These are phyloP conservation scores for Anser brachyrhynchus DNA, from an alignment of 2,113 vertebrate genomes.

Conservation along the genomic window DNA sequence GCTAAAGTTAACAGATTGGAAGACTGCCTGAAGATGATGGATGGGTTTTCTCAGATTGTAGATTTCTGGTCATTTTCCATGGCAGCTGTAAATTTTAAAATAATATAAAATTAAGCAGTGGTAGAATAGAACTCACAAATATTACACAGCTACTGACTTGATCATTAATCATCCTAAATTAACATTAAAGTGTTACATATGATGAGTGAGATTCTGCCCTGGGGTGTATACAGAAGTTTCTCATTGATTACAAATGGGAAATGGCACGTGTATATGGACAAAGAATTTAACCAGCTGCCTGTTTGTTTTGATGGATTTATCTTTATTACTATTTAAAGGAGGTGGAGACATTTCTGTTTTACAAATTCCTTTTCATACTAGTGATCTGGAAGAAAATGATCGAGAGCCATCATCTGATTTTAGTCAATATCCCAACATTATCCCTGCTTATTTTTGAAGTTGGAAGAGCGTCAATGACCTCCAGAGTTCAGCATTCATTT, in stretches of 20 bases:
- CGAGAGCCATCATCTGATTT: neutral
- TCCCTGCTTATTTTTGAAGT: neutral
- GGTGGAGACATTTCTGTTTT: neutral
- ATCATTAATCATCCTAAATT: slow-evolving; percentile 61
- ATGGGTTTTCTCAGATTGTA: slow-evolving; percentile 83
- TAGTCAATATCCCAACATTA: neutral
- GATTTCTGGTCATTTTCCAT: slow-evolving; percentile 87
- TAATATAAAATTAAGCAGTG: slow-evolving; percentile 48
- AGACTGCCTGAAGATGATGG: slow-evolving; percentile 77
- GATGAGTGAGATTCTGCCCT: slow-evolving; percentile 40
- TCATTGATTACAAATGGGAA: slow-evolving; percentile 18
- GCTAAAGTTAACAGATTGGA: slow-evolving; percentile 83
- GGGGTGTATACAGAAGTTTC: neutral
- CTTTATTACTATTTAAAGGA: neutral
- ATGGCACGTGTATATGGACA: neutral
- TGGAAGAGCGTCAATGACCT: neutral
- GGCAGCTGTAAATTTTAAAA: slow-evolving; percentile 80
- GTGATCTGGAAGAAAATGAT: neutral
- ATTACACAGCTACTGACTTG: slow-evolving; percentile 14
- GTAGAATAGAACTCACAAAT: slow-evolving; percentile 44
- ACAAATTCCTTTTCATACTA: neutral
- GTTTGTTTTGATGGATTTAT: neutral
- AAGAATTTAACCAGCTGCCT: slow-evolving; percentile 4
- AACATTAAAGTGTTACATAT: slow-evolving; percentile 20
- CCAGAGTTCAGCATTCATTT: neutral